These are phyloP conservation scores for Corapipo altera DNA, from an alignment of 2,113 vertebrate genomes.

Conservation along the genomic window DNA sequence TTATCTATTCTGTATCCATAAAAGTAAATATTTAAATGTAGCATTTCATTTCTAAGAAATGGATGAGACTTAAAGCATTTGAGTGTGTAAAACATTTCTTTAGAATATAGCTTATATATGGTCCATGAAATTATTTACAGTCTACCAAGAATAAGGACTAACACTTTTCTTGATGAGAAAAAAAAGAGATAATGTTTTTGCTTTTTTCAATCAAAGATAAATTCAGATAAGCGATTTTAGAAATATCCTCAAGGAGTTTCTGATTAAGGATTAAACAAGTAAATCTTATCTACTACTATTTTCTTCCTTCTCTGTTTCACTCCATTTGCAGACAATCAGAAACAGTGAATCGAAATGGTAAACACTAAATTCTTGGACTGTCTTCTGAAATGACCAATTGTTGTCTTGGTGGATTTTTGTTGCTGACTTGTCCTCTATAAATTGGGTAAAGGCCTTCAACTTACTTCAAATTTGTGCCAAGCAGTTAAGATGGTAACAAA, in stretches of 20 bases:
- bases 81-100: background rate
- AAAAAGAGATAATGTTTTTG: background rate
- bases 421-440: background rate
- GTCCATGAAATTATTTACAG: background rate
- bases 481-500: background rate
- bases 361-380: background rate
- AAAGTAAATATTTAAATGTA: background rate
- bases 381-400: background rate
- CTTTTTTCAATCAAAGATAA: background rate
- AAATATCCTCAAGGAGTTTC: background rate
- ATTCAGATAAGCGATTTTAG: background rate
- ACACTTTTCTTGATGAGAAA: background rate
- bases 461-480: background rate
- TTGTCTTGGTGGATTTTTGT: background rate
- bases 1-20: background rate
- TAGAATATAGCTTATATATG: background rate
- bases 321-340: background rate
- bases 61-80: background rate
- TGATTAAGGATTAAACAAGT: background rate
- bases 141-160: background rate
- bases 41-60: background rate
- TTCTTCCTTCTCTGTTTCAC: background rate
- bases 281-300: background rate
- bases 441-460: background rate
- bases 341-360: background rate